Evolutionary conservation across 1,140 invertebrate genomes (phyloP).

Genomic region (Drosophila azteca): DNA sequence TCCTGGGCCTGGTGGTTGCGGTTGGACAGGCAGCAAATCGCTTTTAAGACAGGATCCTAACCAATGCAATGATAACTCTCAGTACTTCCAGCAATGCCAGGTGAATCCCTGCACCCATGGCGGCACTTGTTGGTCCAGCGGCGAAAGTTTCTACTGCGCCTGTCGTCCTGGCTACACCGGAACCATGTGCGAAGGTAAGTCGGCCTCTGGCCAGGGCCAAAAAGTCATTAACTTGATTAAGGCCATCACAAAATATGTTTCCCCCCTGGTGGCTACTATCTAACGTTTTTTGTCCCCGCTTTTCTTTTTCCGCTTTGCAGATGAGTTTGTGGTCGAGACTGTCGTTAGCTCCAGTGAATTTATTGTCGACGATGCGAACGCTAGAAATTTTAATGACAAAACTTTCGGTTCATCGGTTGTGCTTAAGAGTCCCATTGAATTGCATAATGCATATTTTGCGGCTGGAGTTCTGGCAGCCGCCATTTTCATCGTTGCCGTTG

Average conservation of each 20-base stretch:
- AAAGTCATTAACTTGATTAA: slow-evolving; percentile 56
- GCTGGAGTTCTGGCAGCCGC: slow-evolving; percentile 89
- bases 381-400: slow-evolving; percentile 86
- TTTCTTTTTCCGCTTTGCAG: slow-evolving; percentile 73
- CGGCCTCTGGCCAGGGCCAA: neutral
- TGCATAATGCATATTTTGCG: slow-evolving; percentile 90
- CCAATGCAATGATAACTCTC: slow-evolving; percentile 53
- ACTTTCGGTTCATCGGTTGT: slow-evolving; percentile 85
- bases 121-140: slow-evolving; percentile 90
- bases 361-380: slow-evolving; percentile 85
- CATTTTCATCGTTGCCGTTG: slow-evolving; percentile 88
- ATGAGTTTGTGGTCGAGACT: slow-evolving; percentile 88
- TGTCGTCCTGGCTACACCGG: slow-evolving; percentile 90
- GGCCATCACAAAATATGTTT: slow-evolving; percentile 29
- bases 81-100: slow-evolving; percentile 87
- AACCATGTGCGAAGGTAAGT: slow-evolving; percentile 89
- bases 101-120: slow-evolving; percentile 90
- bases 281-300: slow-evolving; percentile 16
- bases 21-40: too few species aligned
- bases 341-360: slow-evolving; percentile 85
- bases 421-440: slow-evolving; percentile 83
- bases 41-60: neutral
- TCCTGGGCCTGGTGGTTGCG: neutral
- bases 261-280: slow-evolving; percentile 15
- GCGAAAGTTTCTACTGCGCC: slow-evolving; percentile 90